These are phyloP conservation scores for Serranus cabrilla DNA, from an alignment of 2,797 vertebrate genomes.

Conservation along the genomic window DNA sequence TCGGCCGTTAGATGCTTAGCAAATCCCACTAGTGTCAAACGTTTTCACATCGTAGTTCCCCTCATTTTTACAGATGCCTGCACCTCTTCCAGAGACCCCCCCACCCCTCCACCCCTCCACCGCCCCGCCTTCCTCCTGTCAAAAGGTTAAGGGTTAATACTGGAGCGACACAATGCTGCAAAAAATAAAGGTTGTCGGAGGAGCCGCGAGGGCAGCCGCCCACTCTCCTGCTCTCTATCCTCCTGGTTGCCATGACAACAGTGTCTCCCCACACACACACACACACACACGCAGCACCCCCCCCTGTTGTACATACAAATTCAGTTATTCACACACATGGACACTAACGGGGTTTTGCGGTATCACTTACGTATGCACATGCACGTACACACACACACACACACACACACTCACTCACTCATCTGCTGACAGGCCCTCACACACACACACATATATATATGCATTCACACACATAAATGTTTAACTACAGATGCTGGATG, in stretches of 20 bases:
- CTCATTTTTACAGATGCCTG: constrained; percentile 19
- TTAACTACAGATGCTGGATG: constrained; percentile 19
- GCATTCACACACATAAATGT: constrained; percentile 3
- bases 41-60: neutral
- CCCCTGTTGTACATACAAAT: constrained; percentile 79
- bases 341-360: constrained; percentile 68
- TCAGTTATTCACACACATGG: constrained; percentile 85
- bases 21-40: constrained; percentile 54
- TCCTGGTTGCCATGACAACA: constrained; percentile 84
- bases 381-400: constrained; percentile 52
- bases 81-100: neutral
- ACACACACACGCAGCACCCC: constrained; percentile 36
- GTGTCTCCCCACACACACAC: constrained; percentile 64
- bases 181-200: constrained; percentile 84
- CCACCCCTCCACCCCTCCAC: neutral
- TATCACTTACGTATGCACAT: constrained; percentile 70
- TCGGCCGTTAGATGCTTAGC: constrained; percentile 35
- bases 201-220: constrained; percentile 75
- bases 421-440: constrained; percentile 25
- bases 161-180: constrained; percentile 76
- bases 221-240: constrained; percentile 73
- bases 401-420: constrained; percentile 27
- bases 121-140: constrained; percentile 21
- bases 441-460: constrained; percentile 26
- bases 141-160: constrained; percentile 77